A percentile compares a stretch with the other conserved stretches of the same genome.
These are phyloP conservation scores for Melanotaenia duboulayi DNA, from an alignment of 2,113 vertebrate species.

Conservation along the genomic window DNA sequence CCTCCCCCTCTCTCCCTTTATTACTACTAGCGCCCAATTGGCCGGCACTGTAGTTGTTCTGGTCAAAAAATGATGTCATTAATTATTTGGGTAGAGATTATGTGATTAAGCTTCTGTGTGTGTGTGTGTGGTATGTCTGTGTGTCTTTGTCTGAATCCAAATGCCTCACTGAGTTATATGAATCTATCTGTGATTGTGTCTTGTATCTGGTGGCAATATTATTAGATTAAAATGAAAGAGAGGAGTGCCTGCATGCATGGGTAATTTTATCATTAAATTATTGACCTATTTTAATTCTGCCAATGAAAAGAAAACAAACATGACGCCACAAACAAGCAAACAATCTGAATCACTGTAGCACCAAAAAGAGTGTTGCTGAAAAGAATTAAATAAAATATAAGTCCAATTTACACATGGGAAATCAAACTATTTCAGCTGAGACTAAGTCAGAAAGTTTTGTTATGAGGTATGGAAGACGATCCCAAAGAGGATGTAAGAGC, in stretches of 20 bases:
- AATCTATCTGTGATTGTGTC: conserved; percentile 5
- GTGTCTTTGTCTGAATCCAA: conserved; percentile 8
- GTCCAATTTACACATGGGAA: neutral
- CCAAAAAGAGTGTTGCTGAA: neutral
- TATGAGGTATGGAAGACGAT: no score
- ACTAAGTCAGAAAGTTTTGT: neutral
- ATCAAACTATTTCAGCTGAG: neutral
- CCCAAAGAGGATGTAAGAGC: neutral
- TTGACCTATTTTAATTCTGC: conserved; percentile 14
- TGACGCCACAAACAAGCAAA: neutral
- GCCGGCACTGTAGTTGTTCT: conserved; percentile 26
- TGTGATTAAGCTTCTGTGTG: conserved; percentile 57
- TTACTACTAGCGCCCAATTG: conserved; percentile 56
- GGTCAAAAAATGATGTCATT: conserved; percentile 70
- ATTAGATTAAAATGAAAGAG: conserved; percentile 55
- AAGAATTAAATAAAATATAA: neutral
- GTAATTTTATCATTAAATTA: conserved; percentile 32
- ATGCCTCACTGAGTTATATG: conserved; percentile 13
- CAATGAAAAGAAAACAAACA: conserved; percentile 8
- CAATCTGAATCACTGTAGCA: neutral
- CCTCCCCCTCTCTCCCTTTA: conserved; percentile 22
- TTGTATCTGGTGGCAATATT: conserved; percentile 46
- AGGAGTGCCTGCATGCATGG: conserved; percentile 19
- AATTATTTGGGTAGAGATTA: conserved; percentile 74
- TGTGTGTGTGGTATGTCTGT: conserved; percentile 24